Conservation (phyloP, 2,797 vertebrate genomes). For the Clamator glandarius region DNA sequence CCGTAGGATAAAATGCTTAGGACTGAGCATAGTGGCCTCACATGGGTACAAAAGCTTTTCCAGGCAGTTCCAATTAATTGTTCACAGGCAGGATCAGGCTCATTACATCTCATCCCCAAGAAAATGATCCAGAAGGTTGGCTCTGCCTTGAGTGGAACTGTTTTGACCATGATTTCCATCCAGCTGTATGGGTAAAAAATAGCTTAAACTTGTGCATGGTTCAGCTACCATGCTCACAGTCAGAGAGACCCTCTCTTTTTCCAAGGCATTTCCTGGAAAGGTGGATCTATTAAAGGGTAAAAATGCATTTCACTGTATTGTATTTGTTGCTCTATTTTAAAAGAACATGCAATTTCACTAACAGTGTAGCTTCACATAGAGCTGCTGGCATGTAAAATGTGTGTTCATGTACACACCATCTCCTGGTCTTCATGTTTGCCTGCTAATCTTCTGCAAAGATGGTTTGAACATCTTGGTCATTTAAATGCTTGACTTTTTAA, state of each 20-base stretch:
- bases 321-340: not conserved
- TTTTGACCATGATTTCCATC: not conserved
- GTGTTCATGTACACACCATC: not conserved
- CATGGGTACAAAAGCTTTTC: not conserved
- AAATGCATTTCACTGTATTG: not conserved
- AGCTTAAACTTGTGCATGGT: not conserved
- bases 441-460: not conserved
- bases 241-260: not conserved
- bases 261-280: not conserved
- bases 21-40: fast-evolving
- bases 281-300: not conserved
- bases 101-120: not conserved
- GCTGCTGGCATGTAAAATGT: not conserved
- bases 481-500: not conserved
- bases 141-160: not conserved
- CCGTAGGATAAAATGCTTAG: not conserved
- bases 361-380: not conserved
- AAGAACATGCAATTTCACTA: not conserved
- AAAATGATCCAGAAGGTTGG: not conserved
- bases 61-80: not conserved
- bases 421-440: not conserved
- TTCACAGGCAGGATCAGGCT: not conserved
- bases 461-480: not conserved
- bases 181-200: not conserved
- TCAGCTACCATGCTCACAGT: not conserved